Evolutionary conservation across 2,113 vertebrate genomes (phyloP).

Genomic region (Dendrocopos noguchii): DNA sequence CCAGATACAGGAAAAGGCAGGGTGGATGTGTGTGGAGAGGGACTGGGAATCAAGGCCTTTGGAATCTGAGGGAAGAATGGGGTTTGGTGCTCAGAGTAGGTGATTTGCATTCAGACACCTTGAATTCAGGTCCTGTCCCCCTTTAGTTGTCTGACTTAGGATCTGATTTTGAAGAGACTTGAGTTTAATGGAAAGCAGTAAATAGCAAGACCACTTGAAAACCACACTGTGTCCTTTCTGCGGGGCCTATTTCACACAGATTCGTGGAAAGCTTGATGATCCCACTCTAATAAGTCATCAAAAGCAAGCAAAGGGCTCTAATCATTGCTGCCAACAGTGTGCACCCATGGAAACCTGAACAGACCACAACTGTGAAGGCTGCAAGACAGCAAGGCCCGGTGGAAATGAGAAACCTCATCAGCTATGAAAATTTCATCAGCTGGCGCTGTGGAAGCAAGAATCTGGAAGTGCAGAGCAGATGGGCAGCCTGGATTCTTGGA

Average conservation of each 20-base stretch:
- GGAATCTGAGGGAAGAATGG: neutral
- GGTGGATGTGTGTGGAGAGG: neutral
- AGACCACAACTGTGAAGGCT: conserved; percentile 67
- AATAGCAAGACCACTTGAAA: neutral
- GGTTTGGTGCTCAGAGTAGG: neutral
- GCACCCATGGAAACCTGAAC: conserved; percentile 54
- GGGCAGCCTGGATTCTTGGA: conserved; percentile 79
- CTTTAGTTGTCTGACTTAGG: neutral
- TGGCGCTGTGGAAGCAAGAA: conserved; percentile 67
- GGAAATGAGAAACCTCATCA: conserved; percentile 72
- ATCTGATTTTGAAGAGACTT: neutral
- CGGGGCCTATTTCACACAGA: neutral
- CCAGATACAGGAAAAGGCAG: neutral
- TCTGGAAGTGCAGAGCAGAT: conserved; percentile 78
- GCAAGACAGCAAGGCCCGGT: conserved; percentile 24
- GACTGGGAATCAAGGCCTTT: neutral
- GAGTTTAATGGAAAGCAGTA: neutral
- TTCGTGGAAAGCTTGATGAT: neutral
- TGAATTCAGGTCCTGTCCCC: neutral
- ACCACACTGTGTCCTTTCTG: neutral
- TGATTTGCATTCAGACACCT: neutral
- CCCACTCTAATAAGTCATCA: neutral
- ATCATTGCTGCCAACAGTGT: neutral
- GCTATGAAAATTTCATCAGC: conserved; percentile 82
- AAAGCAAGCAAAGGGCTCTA: conserved; percentile 19